Evolutionary conservation across 2,797 vertebrate genomes (phyloP).

Genomic region (Myotis pilosus): DNA sequence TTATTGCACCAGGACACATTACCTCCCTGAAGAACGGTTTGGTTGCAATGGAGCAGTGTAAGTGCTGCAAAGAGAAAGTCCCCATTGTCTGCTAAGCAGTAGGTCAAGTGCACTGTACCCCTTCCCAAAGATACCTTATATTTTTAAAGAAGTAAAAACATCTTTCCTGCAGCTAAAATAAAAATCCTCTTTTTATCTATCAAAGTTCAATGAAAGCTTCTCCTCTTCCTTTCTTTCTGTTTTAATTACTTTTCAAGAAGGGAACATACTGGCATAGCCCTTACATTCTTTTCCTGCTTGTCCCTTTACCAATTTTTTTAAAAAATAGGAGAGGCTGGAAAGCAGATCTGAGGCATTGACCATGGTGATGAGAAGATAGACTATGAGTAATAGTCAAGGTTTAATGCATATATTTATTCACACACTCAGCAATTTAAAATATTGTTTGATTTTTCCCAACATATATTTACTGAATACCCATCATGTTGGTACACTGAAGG

Average conservation of each 20-base stretch:
- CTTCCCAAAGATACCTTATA: neutral
- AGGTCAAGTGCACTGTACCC: neutral
- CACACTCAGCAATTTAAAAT: neutral
- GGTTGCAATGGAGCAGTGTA: neutral
- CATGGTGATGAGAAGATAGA: neutral
- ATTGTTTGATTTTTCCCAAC: neutral
- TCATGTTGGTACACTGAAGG: neutral
- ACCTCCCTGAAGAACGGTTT: neutral
- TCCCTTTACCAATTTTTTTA: neutral
- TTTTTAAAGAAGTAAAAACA: constrained; percentile 11
- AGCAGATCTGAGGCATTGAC: neutral
- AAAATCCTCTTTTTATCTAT: neutral
- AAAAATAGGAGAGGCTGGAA: neutral
- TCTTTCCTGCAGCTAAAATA: neutral
- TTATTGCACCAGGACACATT: neutral
- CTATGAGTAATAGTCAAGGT: neutral
- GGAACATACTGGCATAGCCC: neutral
- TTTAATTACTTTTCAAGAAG: constrained; percentile 29
- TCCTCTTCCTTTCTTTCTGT: neutral
- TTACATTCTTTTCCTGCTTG: neutral
- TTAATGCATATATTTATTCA: neutral
- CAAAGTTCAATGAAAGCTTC: neutral
- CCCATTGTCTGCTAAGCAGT: neutral
- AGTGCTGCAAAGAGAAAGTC: neutral
- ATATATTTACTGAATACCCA: neutral